Base-by-base conservation (phyloP, 2,888 invertebrate species). In the Branchellion lobata region DNA sequence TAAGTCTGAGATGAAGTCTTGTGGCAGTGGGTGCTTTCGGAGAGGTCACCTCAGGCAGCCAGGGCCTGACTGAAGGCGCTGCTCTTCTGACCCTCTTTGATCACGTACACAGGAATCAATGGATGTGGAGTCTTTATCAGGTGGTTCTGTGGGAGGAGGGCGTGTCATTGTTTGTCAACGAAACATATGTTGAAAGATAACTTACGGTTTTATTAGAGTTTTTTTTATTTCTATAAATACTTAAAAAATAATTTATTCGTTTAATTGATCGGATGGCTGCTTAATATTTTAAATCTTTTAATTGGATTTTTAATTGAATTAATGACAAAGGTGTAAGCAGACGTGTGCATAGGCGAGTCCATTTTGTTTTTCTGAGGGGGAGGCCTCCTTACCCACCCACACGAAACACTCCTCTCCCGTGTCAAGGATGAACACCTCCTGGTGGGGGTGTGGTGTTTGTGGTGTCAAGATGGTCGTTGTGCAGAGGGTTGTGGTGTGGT, bases 301-400 rank as follows among this genome's bases (percentile, higher is more conserved):
- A 72, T n/a, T n/a, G n/a, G n/a, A n/a, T n/a, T n/a, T n/a, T n/a
- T n/a, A n/a, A n/a, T n/a, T 5, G 1, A 5, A 68, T 68, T 5
- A 2, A 5, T 31, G 29, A 29, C 27, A 29, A 27, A 21, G 1
- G 0, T 68, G 69, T 11, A 73, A 8, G 85, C 86, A 85, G 82
- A 87, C 86, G 82, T 87, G 86, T 27, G 87, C 87, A 80, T 86
- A 87, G 47, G 83, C 82, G 83, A 87, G 82, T n/a, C 86, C 87
- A 79, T 85, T 86, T 81, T 84, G 85, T 80, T 84, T 84, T 82
- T 87, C 87, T 11, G 82, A 82, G 0, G 80, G 40, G 2, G 86
- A 85, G 0, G 87, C 84, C 0, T 80, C 84, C 51, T 82, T 83
- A 3, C 87, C 87, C 72, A 87, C 82, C 87, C 87, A 87, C 1